Base-by-base conservation (phyloP, 1,140 invertebrate species). In the Ylistrum balloti region DNA sequence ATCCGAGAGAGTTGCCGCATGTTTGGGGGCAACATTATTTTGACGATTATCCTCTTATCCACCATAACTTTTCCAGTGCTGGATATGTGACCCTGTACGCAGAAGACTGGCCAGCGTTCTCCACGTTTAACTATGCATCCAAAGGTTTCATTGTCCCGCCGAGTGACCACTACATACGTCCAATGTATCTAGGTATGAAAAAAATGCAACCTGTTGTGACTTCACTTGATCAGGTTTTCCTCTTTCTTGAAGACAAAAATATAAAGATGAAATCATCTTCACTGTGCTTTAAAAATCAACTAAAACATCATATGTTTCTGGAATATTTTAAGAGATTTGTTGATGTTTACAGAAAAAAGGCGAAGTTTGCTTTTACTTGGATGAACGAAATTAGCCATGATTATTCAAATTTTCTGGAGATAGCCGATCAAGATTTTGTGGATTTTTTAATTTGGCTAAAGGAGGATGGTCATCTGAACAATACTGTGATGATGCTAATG, bases 401-500 rank as follows among this genome's bases (percentile, higher is more conserved):
- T 35, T 93, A 91, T 38, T 88, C 91, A 9, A 93, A 93, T 35
- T 91, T 93, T 20, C 86, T 91, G 33, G 88, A 92, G 15, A 86
- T 91, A 34, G 93, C 88, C 1, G 93, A 93, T 88, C 86, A 89
- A 32, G 93, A 93, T 85, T 88, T 91, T 38, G 41, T 93, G n/a
- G 87, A 94, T 9, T 95, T 96, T 91, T 95, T 96, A 10, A 92
- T 90, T 38, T 91, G 91, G 41, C 90, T 97, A 33, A 92, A 96
- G 48, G 87, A 93, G 11, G 91, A 91, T 22, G 92, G 94, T n/a
- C 93, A 93, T 33, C 92, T 97, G 1, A 95, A 97, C 32, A 96
- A 97, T 92, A 97, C 97, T 0, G 95, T 97, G 0, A 95, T 99
- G 0, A 96, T 99, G 33, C 97, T 99, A 22, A 97, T 99, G 92